phyloP scores from a whole-genome alignment of 1,140 invertebrate genomes.

The Drosophila sproati region DNA sequence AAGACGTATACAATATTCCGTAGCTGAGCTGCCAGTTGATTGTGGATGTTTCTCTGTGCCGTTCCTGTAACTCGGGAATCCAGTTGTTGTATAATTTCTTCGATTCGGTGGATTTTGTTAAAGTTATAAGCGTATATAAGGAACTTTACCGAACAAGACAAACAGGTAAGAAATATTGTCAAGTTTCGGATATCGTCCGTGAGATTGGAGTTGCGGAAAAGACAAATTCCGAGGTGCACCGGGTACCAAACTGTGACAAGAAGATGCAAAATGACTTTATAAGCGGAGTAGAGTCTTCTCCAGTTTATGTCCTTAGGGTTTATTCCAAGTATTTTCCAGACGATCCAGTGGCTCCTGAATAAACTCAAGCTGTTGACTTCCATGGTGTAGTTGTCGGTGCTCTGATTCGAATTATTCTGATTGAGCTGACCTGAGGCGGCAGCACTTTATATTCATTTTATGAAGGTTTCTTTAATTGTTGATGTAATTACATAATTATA shows the following conservation, averaged over 20 bases:
- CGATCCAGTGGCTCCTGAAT: conserved; percentile 57
- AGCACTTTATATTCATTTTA: no score
- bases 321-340: conserved; percentile 55
- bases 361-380: conserved; percentile 53
- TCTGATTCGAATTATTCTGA: neutral
- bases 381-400: neutral
- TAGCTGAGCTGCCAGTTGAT: conserved; percentile 48
- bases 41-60: conserved; percentile 39
- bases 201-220: conserved; percentile 50
- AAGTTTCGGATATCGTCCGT: conserved; percentile 70
- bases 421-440: neutral
- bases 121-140: conserved; percentile 55
- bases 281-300: conserved; percentile 23
- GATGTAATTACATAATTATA: no score
- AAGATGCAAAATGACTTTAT: conserved; percentile 47
- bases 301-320: conserved; percentile 8
- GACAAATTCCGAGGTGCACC: conserved; percentile 54
- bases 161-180: conserved; percentile 53
- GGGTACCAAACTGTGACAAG: conserved; percentile 61
- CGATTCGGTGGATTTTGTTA: conserved; percentile 51
- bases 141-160: conserved; percentile 64
- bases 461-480: no score
- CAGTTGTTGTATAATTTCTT: conserved; percentile 48
- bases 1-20: conserved; percentile 52
- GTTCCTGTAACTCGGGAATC: conserved; percentile 46